A percentile compares a stretch with the other conserved stretches of the same genome.
These are phyloP conservation scores for Cantharis rufa DNA, from an alignment of 2,888 invertebrate genomes.

Conservation along the genomic window DNA sequence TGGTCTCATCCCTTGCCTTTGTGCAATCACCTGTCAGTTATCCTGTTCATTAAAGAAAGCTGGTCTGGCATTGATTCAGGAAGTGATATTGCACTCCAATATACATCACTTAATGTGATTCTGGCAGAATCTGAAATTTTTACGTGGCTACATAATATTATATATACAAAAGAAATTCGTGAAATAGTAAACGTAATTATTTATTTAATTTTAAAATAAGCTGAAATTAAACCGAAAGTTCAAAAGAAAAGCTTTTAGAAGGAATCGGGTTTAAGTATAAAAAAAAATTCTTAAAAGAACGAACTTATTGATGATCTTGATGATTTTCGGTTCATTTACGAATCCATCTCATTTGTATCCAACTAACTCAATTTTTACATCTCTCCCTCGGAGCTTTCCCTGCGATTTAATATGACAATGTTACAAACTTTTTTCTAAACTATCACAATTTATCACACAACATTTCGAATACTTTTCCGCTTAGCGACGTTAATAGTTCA, in stretches of 20 bases:
- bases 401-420: background rate
- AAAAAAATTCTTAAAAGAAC: background rate
- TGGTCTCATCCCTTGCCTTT: constrained; percentile 38
- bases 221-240: background rate
- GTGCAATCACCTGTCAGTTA: constrained; percentile 45
- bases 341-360: background rate
- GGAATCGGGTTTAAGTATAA: background rate
- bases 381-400: background rate
- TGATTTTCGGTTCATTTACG: background rate
- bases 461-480: background rate
- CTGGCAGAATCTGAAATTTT: background rate
- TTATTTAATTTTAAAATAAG: no score
- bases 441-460: background rate
- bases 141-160: background rate
- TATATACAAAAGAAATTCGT: no score
- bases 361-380: background rate
- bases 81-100: constrained; percentile 12
- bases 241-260: background rate
- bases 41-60: constrained; percentile 41
- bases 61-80: constrained; percentile 29
- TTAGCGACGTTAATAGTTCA: background rate
- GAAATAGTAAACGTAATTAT: background rate
- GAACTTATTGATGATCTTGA: background rate
- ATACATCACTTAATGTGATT: constrained; percentile 7
- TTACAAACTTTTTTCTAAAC: background rate